Evolutionary conservation across 2,888 invertebrate species (phyloP), one percentile per base, ranked within the genome.

Genomic region (Pristionchus fissidentatus): DNA sequence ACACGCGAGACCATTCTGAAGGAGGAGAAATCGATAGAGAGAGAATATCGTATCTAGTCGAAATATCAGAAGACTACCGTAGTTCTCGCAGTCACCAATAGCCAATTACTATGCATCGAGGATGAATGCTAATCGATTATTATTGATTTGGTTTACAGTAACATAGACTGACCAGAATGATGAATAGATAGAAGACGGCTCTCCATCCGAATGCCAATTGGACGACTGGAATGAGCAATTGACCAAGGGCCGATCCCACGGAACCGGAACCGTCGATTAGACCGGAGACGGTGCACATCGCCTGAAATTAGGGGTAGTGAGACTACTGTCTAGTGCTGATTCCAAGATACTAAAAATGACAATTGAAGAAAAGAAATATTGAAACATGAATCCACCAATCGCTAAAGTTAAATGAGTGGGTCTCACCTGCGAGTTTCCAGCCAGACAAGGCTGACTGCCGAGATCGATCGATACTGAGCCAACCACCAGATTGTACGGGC

Each of bases 101-200:
- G 10, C 49, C 10, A 49, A 10, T 13, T 49, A 19, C 49, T n/a
- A n/a, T n/a, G n/a, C 10, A 57, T 26, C 22, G 57, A 57, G 15
- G 32, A 75, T 2, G 10, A 19, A 43, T 13, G 10, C 7, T 66
- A 19, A 29, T 66, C 35, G 8, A 66, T 66, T 32, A 7, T 19
- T 66, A 29, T 22, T 8, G 15, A 29, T n/a, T 10, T 35, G 10
- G 5, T 22, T 13, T 3, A 41, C n/a, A 35, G 41, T 55, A 60
- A 60, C n/a, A 60, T 15, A n/a, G 29, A 92, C 97, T 97, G 84
- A 93, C 93, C 92, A 93, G 91, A 26, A 93, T 84, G 88, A 93
- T 93, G 87, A 93, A 93, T 66, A 93, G 89, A 86, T 93, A 93
- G 88, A 93, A 93, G 13, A 93, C 93, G 35, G 91, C 90, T 83